phyloP scores from a whole-genome alignment of 2,797 vertebrate species.

The Oophaga sylvatica region DNA sequence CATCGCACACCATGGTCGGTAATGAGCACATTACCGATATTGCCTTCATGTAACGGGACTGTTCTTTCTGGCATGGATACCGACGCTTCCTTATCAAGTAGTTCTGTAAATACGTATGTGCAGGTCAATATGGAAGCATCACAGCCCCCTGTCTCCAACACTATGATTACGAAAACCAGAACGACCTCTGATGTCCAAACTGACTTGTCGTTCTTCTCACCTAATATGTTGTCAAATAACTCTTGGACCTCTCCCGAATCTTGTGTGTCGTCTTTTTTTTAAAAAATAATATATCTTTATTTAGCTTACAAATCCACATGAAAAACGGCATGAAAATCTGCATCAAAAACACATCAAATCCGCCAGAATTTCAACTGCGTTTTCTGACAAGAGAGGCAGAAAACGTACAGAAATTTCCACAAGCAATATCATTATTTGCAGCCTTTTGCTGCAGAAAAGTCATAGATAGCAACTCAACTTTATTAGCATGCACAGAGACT shows the following conservation, averaged over 20 bases:
- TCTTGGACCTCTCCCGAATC: slow-evolving; percentile 76
- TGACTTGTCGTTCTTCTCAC: slow-evolving; percentile 85
- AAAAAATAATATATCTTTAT: slow-evolving; percentile 68
- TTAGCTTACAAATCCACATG: too few relatives aligned
- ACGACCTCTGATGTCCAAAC: slow-evolving; percentile 93
- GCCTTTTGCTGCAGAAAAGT: too few relatives aligned
- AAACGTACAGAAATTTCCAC: too few relatives aligned
- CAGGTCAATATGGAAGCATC: too few relatives aligned
- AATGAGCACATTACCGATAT: slow-evolving; percentile 82
- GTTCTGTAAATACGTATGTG: slow-evolving; percentile 80
- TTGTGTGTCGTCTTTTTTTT: slow-evolving; percentile 91
- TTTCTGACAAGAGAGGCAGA: too few relatives aligned
- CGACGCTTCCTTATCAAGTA: slow-evolving; percentile 80
- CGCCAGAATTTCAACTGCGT: too few relatives aligned
- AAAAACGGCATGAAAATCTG: too few relatives aligned
- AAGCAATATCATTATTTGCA: too few relatives aligned
- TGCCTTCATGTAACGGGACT: slow-evolving; percentile 82
- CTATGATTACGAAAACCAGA: slow-evolving; percentile 72
- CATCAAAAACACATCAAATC: too few relatives aligned
- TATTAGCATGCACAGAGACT: too few relatives aligned
- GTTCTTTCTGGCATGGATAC: slow-evolving; percentile 82
- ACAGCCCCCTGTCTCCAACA: too few relatives aligned
- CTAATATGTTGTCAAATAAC: slow-evolving; percentile 70
- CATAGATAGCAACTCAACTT: too few relatives aligned
- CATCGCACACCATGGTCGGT: slow-evolving; percentile 70